Base-by-base conservation (phyloP, 2,113 vertebrate species). In the Numida meleagris region DNA sequence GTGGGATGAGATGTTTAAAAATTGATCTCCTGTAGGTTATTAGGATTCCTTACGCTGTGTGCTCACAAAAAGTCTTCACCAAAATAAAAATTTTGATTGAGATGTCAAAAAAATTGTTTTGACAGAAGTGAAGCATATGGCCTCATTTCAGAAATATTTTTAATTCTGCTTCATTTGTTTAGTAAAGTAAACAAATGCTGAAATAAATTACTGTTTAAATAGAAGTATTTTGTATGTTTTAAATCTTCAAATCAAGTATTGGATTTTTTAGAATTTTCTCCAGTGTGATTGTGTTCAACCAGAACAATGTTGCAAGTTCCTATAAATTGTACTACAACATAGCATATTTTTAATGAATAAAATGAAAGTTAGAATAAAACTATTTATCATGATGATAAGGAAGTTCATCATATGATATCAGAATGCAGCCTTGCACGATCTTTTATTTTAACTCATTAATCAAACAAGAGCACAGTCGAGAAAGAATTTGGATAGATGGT, bases 351-450 rank as follows among this genome's bases (percentile, higher is more conserved):
- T 55, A 84, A 67, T 55, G 2, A 61, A 51, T 51, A 51, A 75
- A 75, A 72, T 38, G 34, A 27, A 34, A 34, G 10, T 53, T 86
- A 34, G 14, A 78, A 86, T 34, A 55, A 17, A 90, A 61, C 2
- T 46, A 33, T 77, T 93, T 86, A 31, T n/a, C 11, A 6, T 8
- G 2, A 17, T 59, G 1, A 36, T 33, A 71, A 6, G 15, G 17
- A 66, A 74, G 21, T 42, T 59, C 34, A 11, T 58, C 42, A 31
- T 29, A 57, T 57, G 14, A 8, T 42, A 59, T 33, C 27, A 77
- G 5, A 0, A 1, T 48, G n/a, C 27, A 88, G 21, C 4, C 6
- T 77, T 0, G 0, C 19, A 25, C 38, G 27, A 10, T 8, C 57
- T 82, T 82, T 76, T 10, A 45, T 86, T 89, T 89, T 79, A 76